Evolutionary conservation across 2,797 vertebrate genomes (phyloP).

Genomic region (Bovichtus diacanthus): DNA sequence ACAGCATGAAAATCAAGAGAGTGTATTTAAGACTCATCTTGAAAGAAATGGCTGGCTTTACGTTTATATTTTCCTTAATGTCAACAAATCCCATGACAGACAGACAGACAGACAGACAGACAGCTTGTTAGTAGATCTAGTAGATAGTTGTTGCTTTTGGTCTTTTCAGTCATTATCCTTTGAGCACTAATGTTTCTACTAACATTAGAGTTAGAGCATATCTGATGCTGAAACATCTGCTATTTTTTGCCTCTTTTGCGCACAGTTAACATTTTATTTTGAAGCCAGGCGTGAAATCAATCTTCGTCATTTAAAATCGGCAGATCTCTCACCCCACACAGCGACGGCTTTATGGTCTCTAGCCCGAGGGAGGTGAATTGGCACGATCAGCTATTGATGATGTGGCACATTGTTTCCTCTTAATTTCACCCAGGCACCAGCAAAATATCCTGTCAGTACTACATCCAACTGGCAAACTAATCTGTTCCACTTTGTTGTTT

Average conservation of each 20-base stretch:
- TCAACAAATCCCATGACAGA: neutral
- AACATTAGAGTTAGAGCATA: neutral
- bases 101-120: too few relatives aligned
- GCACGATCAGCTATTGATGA: neutral
- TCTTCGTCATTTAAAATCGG: neutral
- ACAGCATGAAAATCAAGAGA: neutral
- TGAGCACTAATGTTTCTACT: neutral
- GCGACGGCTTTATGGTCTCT: neutral
- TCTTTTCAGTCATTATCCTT: too few relatives aligned
- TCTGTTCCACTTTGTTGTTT: neutral
- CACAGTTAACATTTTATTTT: neutral
- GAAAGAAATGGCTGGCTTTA: neutral
- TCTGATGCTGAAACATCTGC: neutral
- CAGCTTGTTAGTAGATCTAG: too few relatives aligned
- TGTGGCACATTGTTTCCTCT: neutral
- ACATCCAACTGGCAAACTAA: constrained; percentile 10
- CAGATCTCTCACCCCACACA: neutral
- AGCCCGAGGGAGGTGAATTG: neutral
- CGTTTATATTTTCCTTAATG: neutral
- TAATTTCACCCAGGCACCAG: neutral
- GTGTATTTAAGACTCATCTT: neutral
- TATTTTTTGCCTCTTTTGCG: too few relatives aligned
- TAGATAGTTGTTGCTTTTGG: too few relatives aligned
- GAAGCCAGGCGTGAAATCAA: neutral
- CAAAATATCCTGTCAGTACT: neutral